phyloP scores from a whole-genome alignment of 2,797 vertebrate genomes.

The Buphagus erythrorhynchus region DNA sequence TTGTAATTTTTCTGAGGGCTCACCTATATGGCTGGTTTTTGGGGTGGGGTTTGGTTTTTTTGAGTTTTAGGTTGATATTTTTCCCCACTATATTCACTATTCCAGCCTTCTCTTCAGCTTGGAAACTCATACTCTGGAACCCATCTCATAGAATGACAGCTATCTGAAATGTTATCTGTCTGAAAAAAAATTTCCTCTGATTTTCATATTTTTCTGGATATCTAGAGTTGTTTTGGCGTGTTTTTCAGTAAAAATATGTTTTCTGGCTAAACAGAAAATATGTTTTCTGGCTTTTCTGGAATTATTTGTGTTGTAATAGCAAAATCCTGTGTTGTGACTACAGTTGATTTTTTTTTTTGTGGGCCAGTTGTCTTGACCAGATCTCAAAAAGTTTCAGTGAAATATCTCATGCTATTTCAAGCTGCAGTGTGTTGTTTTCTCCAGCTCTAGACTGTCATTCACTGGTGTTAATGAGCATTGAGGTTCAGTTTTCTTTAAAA shows the following conservation, averaged over 20 bases:
- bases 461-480: not conserved
- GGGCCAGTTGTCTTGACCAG: not conserved
- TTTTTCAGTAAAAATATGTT: not conserved
- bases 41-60: not conserved
- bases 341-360: not conserved
- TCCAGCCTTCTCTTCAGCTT: slow-evolving; percentile 23
- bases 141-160: not conserved
- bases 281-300: not conserved
- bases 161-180: not conserved
- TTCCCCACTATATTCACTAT: not conserved
- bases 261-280: not conserved
- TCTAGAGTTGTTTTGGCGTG: not conserved
- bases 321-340: not conserved
- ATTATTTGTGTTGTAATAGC: not conserved
- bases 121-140: not conserved
- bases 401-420: not conserved
- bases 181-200: not conserved
- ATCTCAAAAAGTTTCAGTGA: not conserved
- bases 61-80: not conserved
- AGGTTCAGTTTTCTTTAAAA: not conserved
- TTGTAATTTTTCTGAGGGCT: not conserved
- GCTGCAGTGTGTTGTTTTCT: not conserved
- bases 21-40: accelerated
- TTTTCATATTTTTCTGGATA: not conserved
- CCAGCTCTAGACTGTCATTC: not conserved